Percentiles rank a stretch among this genome's conserved stretches.
These are phyloP conservation scores for Zapus hudsonius DNA, from an alignment of 2,113 vertebrate genomes.

Conservation along the genomic window DNA sequence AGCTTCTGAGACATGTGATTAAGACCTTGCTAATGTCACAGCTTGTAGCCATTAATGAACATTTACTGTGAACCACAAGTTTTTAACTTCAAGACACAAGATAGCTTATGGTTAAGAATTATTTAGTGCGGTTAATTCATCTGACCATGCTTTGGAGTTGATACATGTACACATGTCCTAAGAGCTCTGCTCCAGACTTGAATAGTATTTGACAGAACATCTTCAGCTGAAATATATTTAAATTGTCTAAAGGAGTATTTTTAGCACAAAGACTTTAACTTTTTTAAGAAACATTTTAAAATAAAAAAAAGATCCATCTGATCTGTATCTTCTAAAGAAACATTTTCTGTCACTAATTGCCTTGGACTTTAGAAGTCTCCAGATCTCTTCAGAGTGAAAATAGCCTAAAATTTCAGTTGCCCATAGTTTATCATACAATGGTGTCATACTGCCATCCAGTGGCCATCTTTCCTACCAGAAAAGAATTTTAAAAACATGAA, in stretches of 20 bases:
- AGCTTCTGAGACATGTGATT: too few species aligned
- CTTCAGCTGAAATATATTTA: slow-evolving; percentile 36
- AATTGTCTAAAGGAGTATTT: not conserved
- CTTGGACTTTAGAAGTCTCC: not conserved
- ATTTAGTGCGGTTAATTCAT: slow-evolving; percentile 8
- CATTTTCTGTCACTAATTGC: not conserved
- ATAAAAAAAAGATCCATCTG: not conserved
- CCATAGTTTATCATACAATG: not conserved
- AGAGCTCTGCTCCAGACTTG: not conserved
- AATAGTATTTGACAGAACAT: slow-evolving; percentile 6
- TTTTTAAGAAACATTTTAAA: slow-evolving; percentile 7
- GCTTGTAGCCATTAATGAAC: slow-evolving; percentile 10
- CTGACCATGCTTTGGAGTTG: not conserved
- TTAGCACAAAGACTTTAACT: slow-evolving; percentile 13
- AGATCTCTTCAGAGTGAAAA: not conserved
- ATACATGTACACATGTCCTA: not conserved
- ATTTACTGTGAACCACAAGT: not conserved
- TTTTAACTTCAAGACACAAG: not conserved
- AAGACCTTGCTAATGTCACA: not conserved
- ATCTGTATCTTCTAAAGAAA: not conserved
- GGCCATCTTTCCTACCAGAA: not conserved
- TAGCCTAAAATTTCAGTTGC: too few species aligned
- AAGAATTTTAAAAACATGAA: not conserved
- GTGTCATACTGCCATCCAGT: slow-evolving; percentile 65
- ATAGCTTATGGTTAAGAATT: not conserved